These are phyloP conservation scores for Alectura lathami DNA, from an alignment of 2,113 vertebrate genomes.

Conservation along the genomic window DNA sequence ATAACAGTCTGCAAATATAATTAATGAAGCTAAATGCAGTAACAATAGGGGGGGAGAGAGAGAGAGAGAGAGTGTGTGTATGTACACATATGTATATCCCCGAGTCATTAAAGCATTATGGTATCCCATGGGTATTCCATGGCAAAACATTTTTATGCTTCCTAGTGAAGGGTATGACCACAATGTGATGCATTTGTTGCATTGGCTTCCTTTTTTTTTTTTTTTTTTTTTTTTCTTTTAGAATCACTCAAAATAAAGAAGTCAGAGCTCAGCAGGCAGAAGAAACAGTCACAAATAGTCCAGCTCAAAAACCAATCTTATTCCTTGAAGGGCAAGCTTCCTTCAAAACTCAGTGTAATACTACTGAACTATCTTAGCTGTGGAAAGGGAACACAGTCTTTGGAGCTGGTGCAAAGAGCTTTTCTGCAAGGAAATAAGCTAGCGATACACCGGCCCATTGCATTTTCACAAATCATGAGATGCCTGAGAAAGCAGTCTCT, in stretches of 20 bases:
- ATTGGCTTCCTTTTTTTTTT: not conserved
- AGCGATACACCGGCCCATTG: fast-evolving
- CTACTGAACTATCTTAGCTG: not conserved
- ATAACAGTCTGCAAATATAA: not conserved
- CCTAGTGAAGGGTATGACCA: not conserved
- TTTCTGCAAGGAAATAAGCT: not conserved
- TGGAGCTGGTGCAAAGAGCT: not conserved
- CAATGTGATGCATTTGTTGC: not conserved
- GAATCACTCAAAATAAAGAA: not conserved
- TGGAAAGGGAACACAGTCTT: not conserved
- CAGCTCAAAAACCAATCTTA: not conserved
- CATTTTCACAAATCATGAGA: not conserved
- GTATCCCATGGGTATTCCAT: not conserved
- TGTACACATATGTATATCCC: not conserved
- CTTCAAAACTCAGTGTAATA: not conserved
- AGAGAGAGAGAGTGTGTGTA: too few species aligned
- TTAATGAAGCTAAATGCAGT: not conserved
- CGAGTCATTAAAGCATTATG: not conserved
- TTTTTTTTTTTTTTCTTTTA: not conserved
- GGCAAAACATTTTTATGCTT: not conserved
- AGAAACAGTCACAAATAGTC: not conserved
- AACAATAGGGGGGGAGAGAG: too few species aligned
- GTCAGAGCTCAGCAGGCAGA: not conserved
- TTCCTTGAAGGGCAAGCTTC: not conserved
- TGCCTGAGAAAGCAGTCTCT: not conserved